These are phyloP conservation scores for Pachycephus smyrnensis DNA, from an alignment of 2,888 invertebrate genomes.

Conservation along the genomic window DNA sequence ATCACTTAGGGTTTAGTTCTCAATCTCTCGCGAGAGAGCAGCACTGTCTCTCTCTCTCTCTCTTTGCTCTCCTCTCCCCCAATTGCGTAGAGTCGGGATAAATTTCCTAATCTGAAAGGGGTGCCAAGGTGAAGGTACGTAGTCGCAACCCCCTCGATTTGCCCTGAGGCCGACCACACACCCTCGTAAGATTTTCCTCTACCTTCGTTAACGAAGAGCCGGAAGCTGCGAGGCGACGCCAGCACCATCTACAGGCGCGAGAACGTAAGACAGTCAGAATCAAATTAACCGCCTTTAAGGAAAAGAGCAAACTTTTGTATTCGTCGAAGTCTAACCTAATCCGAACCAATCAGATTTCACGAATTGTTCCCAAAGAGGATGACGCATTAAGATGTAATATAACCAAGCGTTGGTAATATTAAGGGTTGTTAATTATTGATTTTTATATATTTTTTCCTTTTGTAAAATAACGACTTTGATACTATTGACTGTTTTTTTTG, in stretches of 20 bases:
- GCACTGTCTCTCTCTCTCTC: conserved; percentile 1
- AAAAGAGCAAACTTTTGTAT: background rate
- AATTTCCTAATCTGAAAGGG: conserved; percentile 43
- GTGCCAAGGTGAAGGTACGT: conserved; percentile 20
- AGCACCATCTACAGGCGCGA: background rate
- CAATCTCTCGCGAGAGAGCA: conserved; percentile 40
- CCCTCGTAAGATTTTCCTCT: conserved; percentile 29
- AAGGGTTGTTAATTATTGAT: too few species aligned
- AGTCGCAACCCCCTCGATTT: background rate
- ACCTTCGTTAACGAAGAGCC: background rate
- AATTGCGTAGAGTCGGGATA: conserved; percentile 33
- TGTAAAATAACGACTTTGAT: too few species aligned
- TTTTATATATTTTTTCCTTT: too few species aligned
- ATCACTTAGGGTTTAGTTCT: conserved; percentile 54
- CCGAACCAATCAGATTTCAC: background rate
- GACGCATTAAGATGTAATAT: background rate
- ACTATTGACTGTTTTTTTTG: too few species aligned
- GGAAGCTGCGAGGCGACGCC: background rate
- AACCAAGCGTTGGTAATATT: background rate
- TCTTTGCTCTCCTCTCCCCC: background rate
- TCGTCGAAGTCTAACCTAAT: background rate
- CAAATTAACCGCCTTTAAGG: background rate
- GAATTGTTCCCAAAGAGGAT: background rate
- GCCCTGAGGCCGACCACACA: conserved; percentile 32
- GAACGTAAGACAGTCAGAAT: background rate